phyloP scores from a whole-genome alignment of 1,140 invertebrate species.

The Drosophila mayri region DNA sequence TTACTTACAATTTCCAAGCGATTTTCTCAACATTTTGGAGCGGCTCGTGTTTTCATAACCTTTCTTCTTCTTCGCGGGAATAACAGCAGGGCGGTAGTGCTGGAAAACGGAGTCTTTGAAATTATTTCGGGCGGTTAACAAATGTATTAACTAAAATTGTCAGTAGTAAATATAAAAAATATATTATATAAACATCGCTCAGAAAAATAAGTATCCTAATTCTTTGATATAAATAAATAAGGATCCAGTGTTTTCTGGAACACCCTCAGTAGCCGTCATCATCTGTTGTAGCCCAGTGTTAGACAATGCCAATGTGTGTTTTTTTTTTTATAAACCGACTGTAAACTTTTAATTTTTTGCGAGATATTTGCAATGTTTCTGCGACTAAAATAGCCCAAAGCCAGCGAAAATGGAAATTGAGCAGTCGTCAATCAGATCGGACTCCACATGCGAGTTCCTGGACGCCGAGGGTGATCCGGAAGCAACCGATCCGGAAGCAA shows the following conservation, averaged over 20 bases:
- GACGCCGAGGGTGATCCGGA: constrained; percentile 72
- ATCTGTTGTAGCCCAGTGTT: constrained; percentile 35
- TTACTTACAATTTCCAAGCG: constrained; percentile 61
- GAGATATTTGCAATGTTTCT: constrained; percentile 53
- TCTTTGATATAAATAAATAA: no score
- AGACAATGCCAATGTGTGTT: constrained; percentile 6
- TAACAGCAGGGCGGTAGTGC: constrained; percentile 39
- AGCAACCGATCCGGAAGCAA: constrained; percentile 38
- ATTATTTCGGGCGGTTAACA: no score
- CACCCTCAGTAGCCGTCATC: not conserved
- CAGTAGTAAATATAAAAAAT: not conserved
- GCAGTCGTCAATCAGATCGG: constrained; percentile 66
- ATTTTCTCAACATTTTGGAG: constrained; percentile 71
- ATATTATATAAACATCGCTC: fast-evolving
- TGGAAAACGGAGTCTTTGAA: not conserved
- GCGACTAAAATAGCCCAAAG: constrained; percentile 2
- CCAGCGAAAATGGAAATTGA: constrained; percentile 65
- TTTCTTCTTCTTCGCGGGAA: constrained; percentile 26
- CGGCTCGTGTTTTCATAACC: constrained; percentile 62
- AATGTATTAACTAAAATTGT: not conserved
- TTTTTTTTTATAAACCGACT: constrained; percentile 15
- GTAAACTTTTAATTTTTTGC: constrained; percentile 29
- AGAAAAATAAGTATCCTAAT: not conserved
- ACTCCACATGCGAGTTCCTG: constrained; percentile 68
- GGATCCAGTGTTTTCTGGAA: not conserved